phyloP scores from a whole-genome alignment of 2,113 vertebrate species.

The Bothrops jararaca region DNA sequence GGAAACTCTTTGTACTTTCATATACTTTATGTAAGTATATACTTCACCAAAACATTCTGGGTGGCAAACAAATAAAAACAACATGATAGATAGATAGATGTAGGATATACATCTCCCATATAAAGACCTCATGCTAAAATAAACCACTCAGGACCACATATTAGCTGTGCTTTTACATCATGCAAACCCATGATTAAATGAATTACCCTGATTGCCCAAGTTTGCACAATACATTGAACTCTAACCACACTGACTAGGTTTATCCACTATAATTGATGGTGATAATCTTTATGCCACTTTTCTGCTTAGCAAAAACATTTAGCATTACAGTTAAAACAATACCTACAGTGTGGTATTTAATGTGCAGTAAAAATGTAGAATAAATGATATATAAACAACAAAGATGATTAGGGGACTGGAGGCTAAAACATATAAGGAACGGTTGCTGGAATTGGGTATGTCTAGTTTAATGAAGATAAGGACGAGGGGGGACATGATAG shows the following conservation, averaged over 20 bases:
- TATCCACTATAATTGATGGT: neutral
- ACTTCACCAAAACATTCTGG: neutral
- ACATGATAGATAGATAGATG: neutral
- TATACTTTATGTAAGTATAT: neutral
- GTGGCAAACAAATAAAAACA: neutral
- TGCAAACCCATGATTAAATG: neutral
- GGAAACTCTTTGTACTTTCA: neutral
- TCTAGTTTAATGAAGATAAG: too few species aligned
- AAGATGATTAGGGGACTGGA: too few species aligned
- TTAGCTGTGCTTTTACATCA: neutral
- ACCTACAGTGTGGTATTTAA: neutral
- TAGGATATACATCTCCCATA: neutral
- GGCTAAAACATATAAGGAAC: too few species aligned
- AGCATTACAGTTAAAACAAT: neutral
- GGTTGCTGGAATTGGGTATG: too few species aligned
- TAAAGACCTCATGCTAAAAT: neutral
- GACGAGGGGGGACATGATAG: too few species aligned
- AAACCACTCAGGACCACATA: neutral
- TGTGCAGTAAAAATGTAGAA: neutral
- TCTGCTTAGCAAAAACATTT: neutral
- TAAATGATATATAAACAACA: neutral
- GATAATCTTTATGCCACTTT: neutral
- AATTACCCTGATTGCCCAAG: neutral
- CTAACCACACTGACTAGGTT: neutral
- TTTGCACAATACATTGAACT: neutral